Percentiles rank a stretch among this genome's conserved stretches.
phyloP scores from a whole-genome alignment of 2,797 vertebrate species.

The Sphaeramia orbicularis region DNA sequence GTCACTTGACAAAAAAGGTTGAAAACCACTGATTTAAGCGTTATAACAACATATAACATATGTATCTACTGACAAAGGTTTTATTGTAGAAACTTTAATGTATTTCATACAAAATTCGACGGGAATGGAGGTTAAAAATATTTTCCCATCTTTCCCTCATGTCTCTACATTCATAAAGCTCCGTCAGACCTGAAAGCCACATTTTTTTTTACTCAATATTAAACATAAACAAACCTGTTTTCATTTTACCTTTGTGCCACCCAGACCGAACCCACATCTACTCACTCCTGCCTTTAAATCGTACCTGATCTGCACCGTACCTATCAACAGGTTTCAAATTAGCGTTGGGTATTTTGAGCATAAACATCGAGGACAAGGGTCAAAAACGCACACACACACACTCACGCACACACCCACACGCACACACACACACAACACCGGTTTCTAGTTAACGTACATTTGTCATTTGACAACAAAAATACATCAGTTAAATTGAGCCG shows the following conservation, averaged over 20 bases:
- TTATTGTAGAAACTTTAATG: too few species aligned
- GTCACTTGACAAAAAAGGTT: too few species aligned
- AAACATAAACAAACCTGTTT: not conserved
- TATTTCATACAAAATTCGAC: too few species aligned
- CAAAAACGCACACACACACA: conserved; percentile 54
- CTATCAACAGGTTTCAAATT: conserved; percentile 71
- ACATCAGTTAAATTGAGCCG: conserved; percentile 74
- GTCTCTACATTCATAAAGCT: conserved; percentile 1
- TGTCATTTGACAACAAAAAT: conserved; percentile 81
- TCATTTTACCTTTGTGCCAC: conserved; percentile 27
- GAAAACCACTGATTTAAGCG: too few species aligned
- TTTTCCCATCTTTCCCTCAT: conserved; percentile 5
- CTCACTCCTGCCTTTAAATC: conserved; percentile 31
- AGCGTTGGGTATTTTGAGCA: conserved; percentile 48
- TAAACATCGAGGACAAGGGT: conserved; percentile 56
- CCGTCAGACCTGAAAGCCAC: conserved; percentile 7
- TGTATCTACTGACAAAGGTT: too few species aligned
- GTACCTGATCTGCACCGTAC: conserved; percentile 64
- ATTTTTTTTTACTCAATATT: not conserved
- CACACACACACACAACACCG: conserved; percentile 32
- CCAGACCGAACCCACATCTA: not conserved
- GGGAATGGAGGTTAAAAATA: too few species aligned
- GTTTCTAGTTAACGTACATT: conserved; percentile 68
- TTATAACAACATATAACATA: too few species aligned
- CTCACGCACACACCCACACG: too few species aligned